These are phyloP conservation scores for Columba livia DNA, from an alignment of 2,113 vertebrate genomes.

Conservation along the genomic window DNA sequence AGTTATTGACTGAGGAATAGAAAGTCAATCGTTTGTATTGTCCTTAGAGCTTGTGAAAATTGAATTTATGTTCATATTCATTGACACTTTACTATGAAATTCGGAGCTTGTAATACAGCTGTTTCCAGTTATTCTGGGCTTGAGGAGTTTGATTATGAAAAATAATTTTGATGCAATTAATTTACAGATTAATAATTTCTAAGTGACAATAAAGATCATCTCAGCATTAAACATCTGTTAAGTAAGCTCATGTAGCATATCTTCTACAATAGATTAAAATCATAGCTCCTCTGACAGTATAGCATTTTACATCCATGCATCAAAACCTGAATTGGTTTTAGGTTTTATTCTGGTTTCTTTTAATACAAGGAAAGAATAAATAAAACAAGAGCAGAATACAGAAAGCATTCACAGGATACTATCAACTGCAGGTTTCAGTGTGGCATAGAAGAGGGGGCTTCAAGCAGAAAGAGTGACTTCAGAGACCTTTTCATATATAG, in stretches of 20 bases:
- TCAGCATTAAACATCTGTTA: not conserved
- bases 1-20: slow-evolving; percentile 53
- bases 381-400: not conserved
- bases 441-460: not conserved
- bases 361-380: not conserved
- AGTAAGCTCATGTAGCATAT: not conserved
- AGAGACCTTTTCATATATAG: not conserved
- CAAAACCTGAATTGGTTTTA: not conserved
- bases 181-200: not conserved
- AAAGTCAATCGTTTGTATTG: slow-evolving; percentile 61
- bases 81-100: not conserved
- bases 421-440: not conserved
- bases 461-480: not conserved
- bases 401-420: not conserved
- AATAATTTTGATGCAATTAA: not conserved
- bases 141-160: not conserved
- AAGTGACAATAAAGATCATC: not conserved
- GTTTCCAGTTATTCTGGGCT: not conserved
- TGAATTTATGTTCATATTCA: slow-evolving; percentile 27
- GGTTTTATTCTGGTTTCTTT: not conserved
- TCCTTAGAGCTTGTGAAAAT: slow-evolving; percentile 14
- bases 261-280: not conserved
- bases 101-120: not conserved
- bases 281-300: not conserved
- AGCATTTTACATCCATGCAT: not conserved